Evolutionary conservation across 2,797 vertebrate species (phyloP), one percentile per base, ranked within the genome.

Genomic region (Anguilla anguilla): DNA sequence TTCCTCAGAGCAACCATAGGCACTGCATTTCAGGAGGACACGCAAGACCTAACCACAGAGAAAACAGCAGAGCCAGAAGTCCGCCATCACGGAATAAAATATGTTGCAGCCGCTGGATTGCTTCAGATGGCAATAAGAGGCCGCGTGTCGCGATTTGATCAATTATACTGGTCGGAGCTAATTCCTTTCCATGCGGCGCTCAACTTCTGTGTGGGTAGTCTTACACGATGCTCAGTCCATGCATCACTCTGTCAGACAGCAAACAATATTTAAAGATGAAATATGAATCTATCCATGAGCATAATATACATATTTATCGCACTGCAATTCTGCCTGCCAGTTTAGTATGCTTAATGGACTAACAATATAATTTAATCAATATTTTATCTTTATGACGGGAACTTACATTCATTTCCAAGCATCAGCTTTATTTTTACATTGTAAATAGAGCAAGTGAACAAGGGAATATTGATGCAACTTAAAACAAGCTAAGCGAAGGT

Each of bases 131-230:
- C 86, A 61, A 87, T 87, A 87, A 55, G 74, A 81, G 79, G 81
- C 77, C 31, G 67, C 79, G 19, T 74, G 79, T 86, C 64, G 57
- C 57, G 81, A 86, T 89, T 86, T 86, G 85, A 89, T 86, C 88
- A 89, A 84, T 86, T 89, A 89, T 86, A 86, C 64, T 6, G 79
- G 85, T 82, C 61, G 64, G 67, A 88, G 88, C 25, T 86, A 89
- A 89, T 89, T 87, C 84, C 81, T 86, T 72, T 51, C 64, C 82
- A 31, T 55, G 57, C 31, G 35, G 49, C 43, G 46, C 64, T 86
- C 51, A 61, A 84, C 53, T 79, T 72, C 81, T 35, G 67, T 69
- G 85, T 86, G 88, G 74, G 53, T 59, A 61, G 31, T 82, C 86
- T 31, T 83, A 53, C 43, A 83, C 49, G n/a, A 64, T 28, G 81